Evolutionary conservation across 2,113 vertebrate species (phyloP).

Genomic region (Pterocles burchelli): DNA sequence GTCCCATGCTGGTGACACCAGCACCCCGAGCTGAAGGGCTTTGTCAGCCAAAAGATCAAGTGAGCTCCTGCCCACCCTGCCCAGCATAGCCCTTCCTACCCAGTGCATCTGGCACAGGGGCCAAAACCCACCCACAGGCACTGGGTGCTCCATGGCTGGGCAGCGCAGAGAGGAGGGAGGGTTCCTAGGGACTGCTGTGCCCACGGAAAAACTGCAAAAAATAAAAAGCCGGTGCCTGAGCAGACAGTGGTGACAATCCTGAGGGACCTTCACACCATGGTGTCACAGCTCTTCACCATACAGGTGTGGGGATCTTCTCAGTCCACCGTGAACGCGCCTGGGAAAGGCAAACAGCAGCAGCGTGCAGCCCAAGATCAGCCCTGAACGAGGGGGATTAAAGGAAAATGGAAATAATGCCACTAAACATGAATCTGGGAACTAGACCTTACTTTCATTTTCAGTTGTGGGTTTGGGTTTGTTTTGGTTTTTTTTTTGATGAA

Average conservation of each 20-base stretch:
- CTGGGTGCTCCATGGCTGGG: neutral
- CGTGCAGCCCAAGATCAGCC: neutral
- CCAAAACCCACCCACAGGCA: neutral
- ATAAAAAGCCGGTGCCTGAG: neutral
- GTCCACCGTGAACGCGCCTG: accelerated
- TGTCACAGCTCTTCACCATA: neutral
- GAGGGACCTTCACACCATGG: accelerated
- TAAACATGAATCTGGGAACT: neutral
- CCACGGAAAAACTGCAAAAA: neutral
- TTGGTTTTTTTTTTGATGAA: neutral
- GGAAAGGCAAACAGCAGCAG: neutral
- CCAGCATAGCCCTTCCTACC: neutral
- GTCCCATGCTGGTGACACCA: neutral
- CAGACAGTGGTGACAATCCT: too few relatives aligned
- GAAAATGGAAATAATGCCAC: neutral
- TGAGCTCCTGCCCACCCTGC: too few relatives aligned
- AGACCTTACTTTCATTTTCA: neutral
- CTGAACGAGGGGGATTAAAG: neutral
- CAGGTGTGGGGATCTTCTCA: too few relatives aligned
- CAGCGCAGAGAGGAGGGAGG: neutral
- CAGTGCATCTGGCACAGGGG: neutral
- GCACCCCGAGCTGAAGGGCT: neutral
- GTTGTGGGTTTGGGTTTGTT: neutral
- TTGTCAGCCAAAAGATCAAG: neutral
- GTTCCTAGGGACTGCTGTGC: neutral